phyloP scores from a whole-genome alignment of 2,888 invertebrate species.

The Hyalella azteca region DNA sequence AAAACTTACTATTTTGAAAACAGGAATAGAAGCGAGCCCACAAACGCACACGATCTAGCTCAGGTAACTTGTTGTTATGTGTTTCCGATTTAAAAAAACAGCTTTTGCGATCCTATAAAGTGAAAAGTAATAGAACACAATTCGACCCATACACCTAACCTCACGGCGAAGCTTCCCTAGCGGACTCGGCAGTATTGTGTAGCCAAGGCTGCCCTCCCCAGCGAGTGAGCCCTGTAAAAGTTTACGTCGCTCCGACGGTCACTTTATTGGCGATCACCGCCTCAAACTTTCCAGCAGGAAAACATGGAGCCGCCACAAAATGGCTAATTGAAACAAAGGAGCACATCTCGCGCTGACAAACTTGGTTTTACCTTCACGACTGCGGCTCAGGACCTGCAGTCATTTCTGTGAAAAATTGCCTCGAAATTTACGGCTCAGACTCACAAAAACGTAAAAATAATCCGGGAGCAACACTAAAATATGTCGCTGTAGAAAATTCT shows the following conservation, averaged over 20 bases:
- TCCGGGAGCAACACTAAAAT: too few relatives aligned
- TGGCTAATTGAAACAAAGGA: conserved; percentile 37
- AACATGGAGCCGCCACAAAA: conserved; percentile 36
- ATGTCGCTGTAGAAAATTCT: too few relatives aligned
- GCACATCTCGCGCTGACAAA: conserved; percentile 17
- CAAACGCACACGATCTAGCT: too few relatives aligned
- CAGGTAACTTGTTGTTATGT: too few relatives aligned
- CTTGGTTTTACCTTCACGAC: conserved; percentile 28
- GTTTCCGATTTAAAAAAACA: too few relatives aligned
- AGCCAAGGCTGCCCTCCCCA: not conserved
- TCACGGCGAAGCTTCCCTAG: too few relatives aligned
- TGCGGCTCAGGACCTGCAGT: not conserved
- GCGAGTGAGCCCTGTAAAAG: conserved; percentile 4
- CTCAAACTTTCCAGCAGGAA: conserved; percentile 29
- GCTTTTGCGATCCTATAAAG: too few relatives aligned
- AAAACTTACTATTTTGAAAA: too few relatives aligned
- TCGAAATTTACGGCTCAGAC: conserved; percentile 1
- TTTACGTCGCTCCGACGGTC: conserved; percentile 28
- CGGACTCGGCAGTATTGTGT: conserved; percentile 11
- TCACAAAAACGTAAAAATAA: too few relatives aligned
- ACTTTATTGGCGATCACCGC: conserved; percentile 36
- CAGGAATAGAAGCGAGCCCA: too few relatives aligned
- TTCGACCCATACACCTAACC: too few relatives aligned
- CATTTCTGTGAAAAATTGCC: conserved; percentile 10
- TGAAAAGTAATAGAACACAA: too few relatives aligned